Base-by-base conservation (phyloP, 2,888 invertebrate species). In the Leptopterna dolabrata region DNA sequence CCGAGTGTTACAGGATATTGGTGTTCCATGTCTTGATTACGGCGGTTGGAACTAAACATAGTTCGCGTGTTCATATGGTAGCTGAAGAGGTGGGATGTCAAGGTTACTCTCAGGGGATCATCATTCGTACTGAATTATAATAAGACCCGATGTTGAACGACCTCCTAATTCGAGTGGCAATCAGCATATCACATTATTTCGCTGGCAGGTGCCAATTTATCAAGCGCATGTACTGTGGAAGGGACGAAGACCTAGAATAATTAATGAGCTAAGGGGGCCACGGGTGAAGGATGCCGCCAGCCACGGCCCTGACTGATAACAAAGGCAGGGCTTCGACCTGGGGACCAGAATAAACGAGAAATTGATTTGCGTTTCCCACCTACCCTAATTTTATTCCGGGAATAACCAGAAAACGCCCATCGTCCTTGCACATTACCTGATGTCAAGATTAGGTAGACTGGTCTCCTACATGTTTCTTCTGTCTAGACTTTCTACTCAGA, bases 131-230 rank as follows among this genome's bases (percentile, higher is more conserved):
- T 78, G 78, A 78, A 78, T 78, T 78, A 78, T 78, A 78, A 78
- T 78, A 78, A 78, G 78, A 45, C 45, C 19, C 78, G 13, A n/a
- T 78, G 81, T 30, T 55, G 81, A 81, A 30, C 55, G n/a, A 76
- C 36, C 81, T 19, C 27, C 30, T 81, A 63, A 81, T 30, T 81
- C 30, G 55, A n/a, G 55, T 29, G 55, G 63, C 81, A 55, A 30
- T 55, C 81, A 27, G 51, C 29, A 81, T 55, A 81, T 81, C 81
- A 63, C 63, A 81, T 81, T 81, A 81, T 81, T 55, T 55, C 55
- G 30, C 16, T 81, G 63, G 41, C 81, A 81, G 81, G 81, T 81
- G 81, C 81, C 81, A 81, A 81, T 81, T 81, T 81, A 81, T 81
- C 81, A 81, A 81, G 29, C 55, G 55, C 63, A 29, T 41, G 19